Conservation (phyloP, 2,113 vertebrate species). For the Mola mola region DNA sequence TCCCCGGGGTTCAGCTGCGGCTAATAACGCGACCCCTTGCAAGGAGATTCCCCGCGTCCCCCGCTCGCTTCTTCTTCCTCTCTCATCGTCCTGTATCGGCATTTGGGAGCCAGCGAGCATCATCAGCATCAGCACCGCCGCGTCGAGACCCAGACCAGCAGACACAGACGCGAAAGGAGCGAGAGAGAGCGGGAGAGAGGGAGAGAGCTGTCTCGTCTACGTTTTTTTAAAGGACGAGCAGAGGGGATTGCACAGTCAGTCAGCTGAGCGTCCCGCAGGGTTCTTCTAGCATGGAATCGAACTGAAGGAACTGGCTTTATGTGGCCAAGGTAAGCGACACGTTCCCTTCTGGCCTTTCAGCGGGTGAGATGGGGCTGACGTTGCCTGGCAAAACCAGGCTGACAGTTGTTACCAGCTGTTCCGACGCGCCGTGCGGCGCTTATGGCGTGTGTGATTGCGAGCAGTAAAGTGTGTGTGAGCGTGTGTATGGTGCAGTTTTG, state of each 20-base stretch:
- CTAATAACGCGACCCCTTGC: slow-evolving; percentile 67
- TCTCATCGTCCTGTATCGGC: slow-evolving; percentile 66
- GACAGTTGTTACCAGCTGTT: slow-evolving; percentile 70
- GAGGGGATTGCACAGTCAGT: slow-evolving; percentile 58
- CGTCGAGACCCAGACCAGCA: slow-evolving; percentile 45
- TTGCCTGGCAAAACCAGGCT: slow-evolving; percentile 38
- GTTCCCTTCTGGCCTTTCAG: slow-evolving; percentile 59
- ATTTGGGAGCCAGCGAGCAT: slow-evolving; percentile 59
- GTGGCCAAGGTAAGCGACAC: slow-evolving; percentile 76
- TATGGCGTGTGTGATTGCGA: slow-evolving; percentile 19
- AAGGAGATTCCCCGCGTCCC: slow-evolving; percentile 38
- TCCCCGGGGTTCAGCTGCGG: slow-evolving; percentile 75
- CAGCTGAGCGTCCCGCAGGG: slow-evolving; percentile 54
- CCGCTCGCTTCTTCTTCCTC: slow-evolving; percentile 7
- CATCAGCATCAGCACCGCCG: slow-evolving; percentile 65
- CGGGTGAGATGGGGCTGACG: slow-evolving; percentile 22
- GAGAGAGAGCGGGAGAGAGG: not conserved
- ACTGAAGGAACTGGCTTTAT: slow-evolving; percentile 77
- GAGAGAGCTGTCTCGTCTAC: slow-evolving; percentile 46
- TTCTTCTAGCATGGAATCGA: slow-evolving; percentile 68
- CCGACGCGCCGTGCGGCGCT: slow-evolving; percentile 36
- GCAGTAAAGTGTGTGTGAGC: not conserved
- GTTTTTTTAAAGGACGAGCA: slow-evolving; percentile 48
- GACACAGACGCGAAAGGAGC: not conserved
- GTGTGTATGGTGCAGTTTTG: slow-evolving; percentile 34